phyloP scores from a whole-genome alignment of 2,113 vertebrate species.

The Neolamprologus fasciatus region DNA sequence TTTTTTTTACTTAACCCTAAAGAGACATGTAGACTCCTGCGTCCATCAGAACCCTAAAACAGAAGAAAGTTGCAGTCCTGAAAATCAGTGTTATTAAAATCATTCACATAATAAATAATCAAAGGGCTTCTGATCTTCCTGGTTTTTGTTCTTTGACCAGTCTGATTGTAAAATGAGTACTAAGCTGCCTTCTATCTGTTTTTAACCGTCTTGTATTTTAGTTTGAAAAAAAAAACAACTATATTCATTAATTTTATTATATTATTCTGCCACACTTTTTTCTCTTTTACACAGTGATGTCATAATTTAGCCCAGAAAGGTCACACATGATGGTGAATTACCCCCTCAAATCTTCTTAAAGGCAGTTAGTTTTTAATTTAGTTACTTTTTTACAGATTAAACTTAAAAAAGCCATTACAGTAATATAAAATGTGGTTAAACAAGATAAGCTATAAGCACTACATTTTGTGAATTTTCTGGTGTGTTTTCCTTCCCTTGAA shows the following conservation, averaged over 20 bases:
- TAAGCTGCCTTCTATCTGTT: background rate
- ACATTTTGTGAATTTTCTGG: background rate
- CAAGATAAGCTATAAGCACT: background rate
- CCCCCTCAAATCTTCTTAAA: background rate
- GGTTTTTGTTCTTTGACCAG: background rate
- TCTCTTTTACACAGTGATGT: background rate
- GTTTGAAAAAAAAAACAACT: background rate
- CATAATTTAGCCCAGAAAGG: background rate
- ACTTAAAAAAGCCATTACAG: background rate
- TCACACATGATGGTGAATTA: background rate
- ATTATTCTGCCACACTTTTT: background rate
- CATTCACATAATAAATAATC: background rate
- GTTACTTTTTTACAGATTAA: background rate
- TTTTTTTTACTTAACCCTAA: background rate
- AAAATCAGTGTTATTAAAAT: background rate
- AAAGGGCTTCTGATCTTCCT: background rate
- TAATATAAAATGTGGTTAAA: background rate
- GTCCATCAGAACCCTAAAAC: background rate
- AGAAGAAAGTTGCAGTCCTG: background rate
- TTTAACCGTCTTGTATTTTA: background rate
- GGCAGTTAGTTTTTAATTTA: background rate
- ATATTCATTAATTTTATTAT: background rate
- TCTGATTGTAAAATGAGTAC: background rate
- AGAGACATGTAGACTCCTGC: background rate
- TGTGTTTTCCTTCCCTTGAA: background rate